Evolutionary conservation across 2,113 vertebrate species (phyloP).

Genomic region (Pundamilia nyererei): DNA sequence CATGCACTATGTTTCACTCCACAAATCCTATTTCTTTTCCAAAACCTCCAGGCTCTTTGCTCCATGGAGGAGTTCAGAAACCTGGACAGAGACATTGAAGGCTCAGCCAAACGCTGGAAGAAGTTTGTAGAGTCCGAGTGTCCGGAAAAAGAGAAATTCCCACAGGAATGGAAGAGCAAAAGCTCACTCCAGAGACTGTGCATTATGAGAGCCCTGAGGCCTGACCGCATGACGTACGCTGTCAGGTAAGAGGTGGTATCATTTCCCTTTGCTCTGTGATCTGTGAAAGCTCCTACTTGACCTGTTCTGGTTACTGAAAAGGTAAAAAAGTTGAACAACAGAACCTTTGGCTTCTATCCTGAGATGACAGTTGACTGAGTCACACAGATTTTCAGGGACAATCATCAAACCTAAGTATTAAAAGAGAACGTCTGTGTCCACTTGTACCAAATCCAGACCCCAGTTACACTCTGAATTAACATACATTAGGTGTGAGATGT

Average conservation of each 20-base stretch:
- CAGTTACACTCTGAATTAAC: neutral
- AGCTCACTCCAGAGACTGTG: conserved; percentile 84
- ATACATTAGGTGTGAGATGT: neutral
- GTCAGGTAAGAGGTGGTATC: conserved; percentile 68
- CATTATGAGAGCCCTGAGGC: conserved; percentile 82
- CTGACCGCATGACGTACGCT: conserved; percentile 84
- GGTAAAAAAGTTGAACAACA: neutral
- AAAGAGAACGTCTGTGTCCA: neutral
- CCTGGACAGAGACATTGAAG: conserved; percentile 90
- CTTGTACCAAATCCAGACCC: neutral
- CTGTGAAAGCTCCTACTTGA: neutral
- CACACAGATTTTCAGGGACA: neutral
- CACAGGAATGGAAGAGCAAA: conserved; percentile 95
- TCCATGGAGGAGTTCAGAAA: conserved; percentile 87
- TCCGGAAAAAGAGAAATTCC: conserved; percentile 92
- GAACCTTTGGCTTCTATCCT: neutral
- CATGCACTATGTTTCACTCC: neutral
- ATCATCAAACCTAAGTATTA: neutral
- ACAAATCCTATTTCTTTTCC: neutral
- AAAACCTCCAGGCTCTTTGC: conserved; percentile 76
- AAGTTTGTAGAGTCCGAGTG: conserved; percentile 90
- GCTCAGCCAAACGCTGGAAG: conserved; percentile 91
- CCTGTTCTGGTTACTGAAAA: neutral
- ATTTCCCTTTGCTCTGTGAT: neutral
- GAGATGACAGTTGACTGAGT: neutral